A percentile compares a stretch with the other conserved stretches of the same genome.
Conservation (phyloP, 2,888 invertebrate genomes). For the Liodrosophila aerea region DNA sequence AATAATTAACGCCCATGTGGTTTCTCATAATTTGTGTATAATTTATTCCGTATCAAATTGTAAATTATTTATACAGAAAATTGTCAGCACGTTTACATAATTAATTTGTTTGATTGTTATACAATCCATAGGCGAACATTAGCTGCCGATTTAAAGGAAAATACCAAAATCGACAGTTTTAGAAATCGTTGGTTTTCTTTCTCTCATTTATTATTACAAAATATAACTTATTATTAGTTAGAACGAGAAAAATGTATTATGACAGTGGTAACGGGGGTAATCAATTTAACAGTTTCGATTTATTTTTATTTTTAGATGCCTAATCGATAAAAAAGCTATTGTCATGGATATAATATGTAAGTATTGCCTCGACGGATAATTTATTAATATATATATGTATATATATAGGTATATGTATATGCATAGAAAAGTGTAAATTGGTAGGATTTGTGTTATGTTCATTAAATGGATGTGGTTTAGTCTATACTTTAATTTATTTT, state of each 20-base stretch:
- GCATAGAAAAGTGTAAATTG: slow-evolving; percentile 45
- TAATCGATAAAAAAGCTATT: slow-evolving; percentile 57
- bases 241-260: slow-evolving; percentile 59
- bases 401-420: slow-evolving; percentile 38
- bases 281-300: slow-evolving; percentile 6
- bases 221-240: slow-evolving; percentile 70
- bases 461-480: slow-evolving; percentile 58
- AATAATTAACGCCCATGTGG: too few relatives aligned
- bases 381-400: slow-evolving; percentile 37
- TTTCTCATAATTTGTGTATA: slow-evolving; percentile 35
- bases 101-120: slow-evolving; percentile 40
- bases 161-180: slow-evolving; percentile 34
- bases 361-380: slow-evolving; percentile 23
- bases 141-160: slow-evolving; percentile 26
- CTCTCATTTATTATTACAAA: slow-evolving; percentile 61
- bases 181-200: slow-evolving; percentile 60
- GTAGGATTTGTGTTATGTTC: slow-evolving; percentile 45
- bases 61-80: slow-evolving; percentile 64
- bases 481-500: slow-evolving; percentile 47
- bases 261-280: slow-evolving; percentile 30
- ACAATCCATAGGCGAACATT: slow-evolving; percentile 55
- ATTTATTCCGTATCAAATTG: slow-evolving; percentile 68
- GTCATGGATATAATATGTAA: slow-evolving; percentile 58
- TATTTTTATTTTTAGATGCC: slow-evolving; percentile 25
- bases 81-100: slow-evolving; percentile 57